Percentiles rank a stretch among this genome's conserved stretches.
Evolutionary conservation across 2,113 vertebrate species (phyloP).

Genomic region (Pampusana beccarii): DNA sequence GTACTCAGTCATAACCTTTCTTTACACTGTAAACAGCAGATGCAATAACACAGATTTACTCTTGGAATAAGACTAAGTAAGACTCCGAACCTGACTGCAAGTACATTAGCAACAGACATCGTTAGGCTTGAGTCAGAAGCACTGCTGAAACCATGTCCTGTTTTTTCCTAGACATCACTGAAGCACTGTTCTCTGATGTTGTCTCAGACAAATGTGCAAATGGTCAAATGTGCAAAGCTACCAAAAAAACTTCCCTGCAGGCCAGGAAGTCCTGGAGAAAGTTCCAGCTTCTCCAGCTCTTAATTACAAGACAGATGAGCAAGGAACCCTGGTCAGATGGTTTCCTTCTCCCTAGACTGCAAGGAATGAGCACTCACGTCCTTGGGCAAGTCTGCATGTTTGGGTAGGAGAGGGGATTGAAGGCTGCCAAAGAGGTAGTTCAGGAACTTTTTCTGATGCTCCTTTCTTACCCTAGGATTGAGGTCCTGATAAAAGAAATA

Average conservation of each 20-base stretch:
- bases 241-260: background rate
- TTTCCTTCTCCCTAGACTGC: background rate
- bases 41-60: background rate
- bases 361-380: background rate
- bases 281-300: background rate
- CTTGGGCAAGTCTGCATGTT: fast-evolving
- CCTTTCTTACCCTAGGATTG: background rate
- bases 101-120: background rate
- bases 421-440: background rate
- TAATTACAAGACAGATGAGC: background rate
- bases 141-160: background rate
- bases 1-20: background rate
- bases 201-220: background rate
- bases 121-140: background rate
- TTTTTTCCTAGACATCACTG: background rate
- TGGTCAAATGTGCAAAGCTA: background rate
- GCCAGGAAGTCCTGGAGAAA: background rate
- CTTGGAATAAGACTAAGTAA: background rate
- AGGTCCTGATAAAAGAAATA: background rate
- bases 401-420: background rate
- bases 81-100: background rate
- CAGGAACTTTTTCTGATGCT: background rate
- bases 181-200: background rate
- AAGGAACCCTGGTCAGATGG: background rate
- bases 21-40: background rate